These are phyloP conservation scores for Folsomia manolachei DNA, from an alignment of 2,888 invertebrate species.

Conservation along the genomic window DNA sequence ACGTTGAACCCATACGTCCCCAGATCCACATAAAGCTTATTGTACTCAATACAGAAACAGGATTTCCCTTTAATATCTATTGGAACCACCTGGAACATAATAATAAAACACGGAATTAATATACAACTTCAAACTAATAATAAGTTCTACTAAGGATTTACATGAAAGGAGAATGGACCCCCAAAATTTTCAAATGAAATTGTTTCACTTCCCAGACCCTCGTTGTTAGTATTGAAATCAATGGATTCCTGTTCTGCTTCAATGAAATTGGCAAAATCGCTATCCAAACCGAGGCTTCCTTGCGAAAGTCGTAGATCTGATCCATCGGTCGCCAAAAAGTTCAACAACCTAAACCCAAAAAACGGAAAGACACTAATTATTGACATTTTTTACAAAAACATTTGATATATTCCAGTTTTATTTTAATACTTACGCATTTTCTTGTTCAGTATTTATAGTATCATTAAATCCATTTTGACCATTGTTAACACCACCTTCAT, in stretches of 20 bases:
- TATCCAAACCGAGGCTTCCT: neutral
- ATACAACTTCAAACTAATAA: neutral
- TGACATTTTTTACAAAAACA: no score
- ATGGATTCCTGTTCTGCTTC: neutral
- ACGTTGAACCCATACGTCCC: constrained; percentile 1
- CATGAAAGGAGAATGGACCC: neutral
- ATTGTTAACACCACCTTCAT: no score
- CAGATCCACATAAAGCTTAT: neutral
- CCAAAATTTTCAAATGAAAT: neutral
- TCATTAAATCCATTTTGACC: no score
- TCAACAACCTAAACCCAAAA: no score
- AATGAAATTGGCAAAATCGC: neutral
- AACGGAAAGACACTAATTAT: no score
- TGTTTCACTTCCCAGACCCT: neutral
- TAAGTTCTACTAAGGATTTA: neutral
- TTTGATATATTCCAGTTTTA: no score
- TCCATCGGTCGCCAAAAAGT: no score
- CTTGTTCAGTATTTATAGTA: no score
- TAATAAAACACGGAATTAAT: no score
- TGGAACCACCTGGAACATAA: constrained; percentile 1
- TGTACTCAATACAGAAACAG: neutral
- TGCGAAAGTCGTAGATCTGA: neutral
- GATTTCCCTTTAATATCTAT: no score
- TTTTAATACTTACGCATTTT: no score
- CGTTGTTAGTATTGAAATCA: neutral